Base-by-base conservation (phyloP, 2,797 vertebrate genomes). In the Schizothorax lantsangensis region DNA sequence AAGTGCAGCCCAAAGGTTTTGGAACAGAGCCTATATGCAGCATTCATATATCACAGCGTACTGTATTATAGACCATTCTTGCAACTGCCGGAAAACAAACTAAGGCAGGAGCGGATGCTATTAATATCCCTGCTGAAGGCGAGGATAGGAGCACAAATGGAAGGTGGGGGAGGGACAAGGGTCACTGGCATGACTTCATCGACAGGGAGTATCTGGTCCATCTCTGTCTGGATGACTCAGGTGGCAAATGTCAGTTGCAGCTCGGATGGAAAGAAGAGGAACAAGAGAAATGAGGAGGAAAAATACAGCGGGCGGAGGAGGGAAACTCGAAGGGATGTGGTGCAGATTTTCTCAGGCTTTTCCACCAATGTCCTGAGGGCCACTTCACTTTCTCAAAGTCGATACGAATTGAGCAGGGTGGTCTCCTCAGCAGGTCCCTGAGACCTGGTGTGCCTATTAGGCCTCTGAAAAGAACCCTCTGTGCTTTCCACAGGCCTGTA, bases 181-280 rank as follows among this genome's bases (percentile, higher is more conserved):
- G 85, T 83, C 84, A 89, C 33, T 82, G 83, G 87, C 80, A 88
- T 88, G 89, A 90, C 89, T 89, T 89, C 54, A 85, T 68, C 54
- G 83, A 87, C 83, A 89, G 84, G 86, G 88, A 88, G 85, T 88
- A 66, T 80, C 59, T 86, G 80, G 85, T 87, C 89, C 73, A 81
- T 59, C 91, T 88, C 85, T 84, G 69, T 84, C 77, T 88, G 89
- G 80, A 88, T 87, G 85, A 86, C 68, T 43, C 87, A 87, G 90
- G 92, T 91, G 89, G 92, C 91, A 93, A 91, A 93, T 93, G 92
- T 95, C 94, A 93, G 57, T 83, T 36, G 83, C 75, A 79, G 83
- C 87, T 80, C 12, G 30, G 80, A 86, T 71, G n/a, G 64, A 81
- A 36, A 72, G 30, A 30, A 89, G 84, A 81, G 5, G 88, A 81